Evolutionary conservation across 1,140 invertebrate species (phyloP).

Genomic region (Trialeurodes vaporariorum): DNA sequence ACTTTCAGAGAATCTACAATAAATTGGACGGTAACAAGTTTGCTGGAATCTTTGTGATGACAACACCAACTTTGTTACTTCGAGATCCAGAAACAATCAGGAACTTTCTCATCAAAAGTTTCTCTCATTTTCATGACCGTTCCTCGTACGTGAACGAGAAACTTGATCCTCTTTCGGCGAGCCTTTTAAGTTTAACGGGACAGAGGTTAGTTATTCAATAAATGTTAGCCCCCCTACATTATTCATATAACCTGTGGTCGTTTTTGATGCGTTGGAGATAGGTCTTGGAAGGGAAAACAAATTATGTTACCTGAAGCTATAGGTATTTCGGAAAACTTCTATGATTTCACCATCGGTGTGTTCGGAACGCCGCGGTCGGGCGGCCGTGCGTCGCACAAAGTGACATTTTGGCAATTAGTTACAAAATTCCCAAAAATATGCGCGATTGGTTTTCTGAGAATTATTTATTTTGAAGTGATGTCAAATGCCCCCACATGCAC

Average conservation of each 20-base stretch:
- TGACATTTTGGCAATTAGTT: not conserved
- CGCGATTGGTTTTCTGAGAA: no score
- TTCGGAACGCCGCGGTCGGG: no score
- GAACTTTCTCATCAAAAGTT: constrained; percentile 28
- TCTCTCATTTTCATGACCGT: constrained; percentile 20
- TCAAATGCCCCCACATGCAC: no score
- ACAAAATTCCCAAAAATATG: no score
- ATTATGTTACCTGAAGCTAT: not conserved
- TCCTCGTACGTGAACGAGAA: not conserved
- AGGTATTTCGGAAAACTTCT: no score
- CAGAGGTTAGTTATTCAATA: not conserved
- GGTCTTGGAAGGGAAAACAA: not conserved
- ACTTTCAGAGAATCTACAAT: constrained; percentile 17
- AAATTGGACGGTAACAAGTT: constrained; percentile 11
- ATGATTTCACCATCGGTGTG: no score
- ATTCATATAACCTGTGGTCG: not conserved
- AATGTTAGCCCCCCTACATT: no score
- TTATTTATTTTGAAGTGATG: no score
- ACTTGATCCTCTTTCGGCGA: not conserved
- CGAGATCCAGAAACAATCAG: constrained; percentile 30
- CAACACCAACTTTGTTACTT: constrained; percentile 24
- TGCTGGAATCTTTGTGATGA: constrained; percentile 26
- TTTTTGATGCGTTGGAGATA: not conserved
- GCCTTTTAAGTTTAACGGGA: not conserved
- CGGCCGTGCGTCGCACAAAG: no score